phyloP scores from a whole-genome alignment of 2,888 invertebrate species.

The Drosophila anomalipes region DNA sequence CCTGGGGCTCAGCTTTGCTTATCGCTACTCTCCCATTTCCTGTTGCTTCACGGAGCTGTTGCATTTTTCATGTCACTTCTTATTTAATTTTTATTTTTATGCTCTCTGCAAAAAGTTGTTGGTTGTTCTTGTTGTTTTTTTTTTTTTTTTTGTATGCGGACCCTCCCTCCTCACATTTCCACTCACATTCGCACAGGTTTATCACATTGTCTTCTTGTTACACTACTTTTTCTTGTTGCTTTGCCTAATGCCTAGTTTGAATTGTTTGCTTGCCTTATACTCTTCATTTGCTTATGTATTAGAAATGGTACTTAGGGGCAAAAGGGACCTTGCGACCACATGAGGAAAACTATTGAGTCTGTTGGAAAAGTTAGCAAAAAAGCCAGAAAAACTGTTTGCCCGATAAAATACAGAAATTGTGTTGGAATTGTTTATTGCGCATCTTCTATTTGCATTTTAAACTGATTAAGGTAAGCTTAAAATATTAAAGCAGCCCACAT shows the following conservation, averaged over 20 bases:
- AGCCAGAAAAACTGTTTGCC: neutral
- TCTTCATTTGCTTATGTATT: conserved; percentile 16
- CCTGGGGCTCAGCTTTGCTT: conserved; percentile 38
- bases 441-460: neutral
- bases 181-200: conserved; percentile 44
- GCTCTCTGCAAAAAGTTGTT: conserved; percentile 50
- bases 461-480: neutral
- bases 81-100: conserved; percentile 73
- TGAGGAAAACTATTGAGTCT: neutral
- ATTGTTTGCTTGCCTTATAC: conserved; percentile 38
- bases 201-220: conserved; percentile 62
- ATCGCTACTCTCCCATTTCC: conserved; percentile 44
- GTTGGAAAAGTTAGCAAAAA: conserved; percentile 1
- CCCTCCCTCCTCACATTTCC: conserved; percentile 24
- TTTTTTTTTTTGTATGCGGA: neutral
- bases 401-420: neutral
- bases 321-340: conserved; percentile 1
- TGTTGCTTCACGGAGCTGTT: conserved; percentile 71
- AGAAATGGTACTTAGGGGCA: neutral
- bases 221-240: conserved; percentile 19
- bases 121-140: neutral
- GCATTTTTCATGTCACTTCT: conserved; percentile 77
- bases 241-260: conserved; percentile 55
- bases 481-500: neutral
- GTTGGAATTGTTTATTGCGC: neutral